Percentiles rank a stretch among this genome's conserved stretches.
Evolutionary conservation across 2,113 vertebrate genomes (phyloP).

Genomic region (Melanocharis versteri): DNA sequence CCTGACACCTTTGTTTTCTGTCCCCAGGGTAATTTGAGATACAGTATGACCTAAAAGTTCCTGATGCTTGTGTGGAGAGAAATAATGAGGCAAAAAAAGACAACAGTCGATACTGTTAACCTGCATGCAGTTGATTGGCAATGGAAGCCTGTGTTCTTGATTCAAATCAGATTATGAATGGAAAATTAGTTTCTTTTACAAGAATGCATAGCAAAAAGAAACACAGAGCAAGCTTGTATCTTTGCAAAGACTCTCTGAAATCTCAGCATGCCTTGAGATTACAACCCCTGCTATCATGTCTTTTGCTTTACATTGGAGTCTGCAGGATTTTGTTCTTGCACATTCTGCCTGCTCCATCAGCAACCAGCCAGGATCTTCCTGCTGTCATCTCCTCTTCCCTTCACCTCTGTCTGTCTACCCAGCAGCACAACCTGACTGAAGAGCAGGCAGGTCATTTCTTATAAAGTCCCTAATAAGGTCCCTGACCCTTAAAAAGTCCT

Average conservation of each 20-base stretch:
- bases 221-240: background rate
- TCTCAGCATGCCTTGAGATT: background rate
- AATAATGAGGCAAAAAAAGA: background rate
- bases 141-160: background rate
- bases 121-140: background rate
- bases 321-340: background rate
- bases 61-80: background rate
- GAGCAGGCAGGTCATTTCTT: background rate
- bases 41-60: background rate
- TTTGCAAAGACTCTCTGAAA: background rate
- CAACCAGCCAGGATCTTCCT: background rate
- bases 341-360: background rate
- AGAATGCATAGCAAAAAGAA: background rate
- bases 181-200: background rate
- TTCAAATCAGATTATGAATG: background rate
- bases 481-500: background rate
- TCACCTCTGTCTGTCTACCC: background rate
- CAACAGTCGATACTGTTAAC: background rate
- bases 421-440: background rate
- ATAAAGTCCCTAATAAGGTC: background rate
- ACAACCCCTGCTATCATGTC: background rate
- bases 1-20: background rate
- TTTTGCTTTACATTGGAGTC: background rate
- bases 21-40: background rate
- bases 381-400: background rate